Evolutionary conservation across 2,888 invertebrate species (phyloP).

Genomic region (Acanthosepion lycidas): DNA sequence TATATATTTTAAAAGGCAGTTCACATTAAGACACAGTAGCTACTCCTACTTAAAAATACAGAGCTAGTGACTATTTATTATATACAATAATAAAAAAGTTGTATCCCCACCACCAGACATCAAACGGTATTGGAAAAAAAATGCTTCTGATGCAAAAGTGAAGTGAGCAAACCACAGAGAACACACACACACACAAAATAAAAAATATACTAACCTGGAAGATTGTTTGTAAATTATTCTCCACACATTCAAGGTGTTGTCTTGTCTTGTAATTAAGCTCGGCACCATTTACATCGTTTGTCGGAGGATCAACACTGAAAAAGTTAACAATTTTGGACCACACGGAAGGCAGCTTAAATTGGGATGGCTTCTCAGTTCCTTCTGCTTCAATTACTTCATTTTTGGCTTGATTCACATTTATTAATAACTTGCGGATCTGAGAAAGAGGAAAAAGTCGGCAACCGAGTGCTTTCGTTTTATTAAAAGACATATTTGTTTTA

Average conservation of each 20-base stretch:
- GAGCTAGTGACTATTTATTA: too few relatives aligned
- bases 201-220: background rate
- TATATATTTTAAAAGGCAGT: too few relatives aligned
- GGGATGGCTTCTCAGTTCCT: background rate
- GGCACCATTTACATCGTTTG: background rate
- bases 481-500: too few relatives aligned
- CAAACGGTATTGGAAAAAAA: too few relatives aligned
- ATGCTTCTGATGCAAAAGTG: too few relatives aligned
- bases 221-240: background rate
- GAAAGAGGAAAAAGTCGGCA: background rate
- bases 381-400: background rate
- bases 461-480: too few relatives aligned
- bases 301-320: background rate
- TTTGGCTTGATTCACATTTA: background rate
- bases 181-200: background rate
- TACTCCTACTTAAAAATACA: too few relatives aligned
- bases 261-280: constrained; percentile 14
- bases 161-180: too few relatives aligned
- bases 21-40: too few relatives aligned
- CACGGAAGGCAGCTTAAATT: background rate
- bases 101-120: too few relatives aligned
- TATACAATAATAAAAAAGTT: too few relatives aligned
- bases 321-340: constrained; percentile 35
- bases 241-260: background rate
- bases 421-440: constrained; percentile 35